Conservation (phyloP, 1,140 invertebrate species). For the roundworm (Caenorhabditis elegans) region DNA sequence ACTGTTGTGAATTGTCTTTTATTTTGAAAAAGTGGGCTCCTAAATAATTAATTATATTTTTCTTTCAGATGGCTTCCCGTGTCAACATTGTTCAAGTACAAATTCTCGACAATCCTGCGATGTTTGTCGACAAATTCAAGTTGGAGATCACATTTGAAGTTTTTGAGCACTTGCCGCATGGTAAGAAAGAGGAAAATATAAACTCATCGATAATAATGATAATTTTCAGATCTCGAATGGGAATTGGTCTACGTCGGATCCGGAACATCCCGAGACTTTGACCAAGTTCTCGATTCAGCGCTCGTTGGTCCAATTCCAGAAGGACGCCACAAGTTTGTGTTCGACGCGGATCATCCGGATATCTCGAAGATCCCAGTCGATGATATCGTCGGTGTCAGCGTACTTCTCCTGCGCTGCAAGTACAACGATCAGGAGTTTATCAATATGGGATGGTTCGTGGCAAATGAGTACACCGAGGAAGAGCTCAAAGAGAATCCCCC, state of each 20-base stretch:
- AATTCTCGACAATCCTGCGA: constrained; percentile 53
- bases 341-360: constrained; percentile 91
- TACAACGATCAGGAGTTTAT: constrained; percentile 81
- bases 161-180: constrained; percentile 55
- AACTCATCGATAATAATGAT: constrained; percentile 8
- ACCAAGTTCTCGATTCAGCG: constrained; percentile 83
- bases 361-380: constrained; percentile 86
- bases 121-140: constrained; percentile 52
- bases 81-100: constrained; percentile 53
- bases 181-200: constrained; percentile 28
- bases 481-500: constrained; percentile 93
- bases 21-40: too few relatives aligned
- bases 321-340: constrained; percentile 94
- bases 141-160: constrained; percentile 62
- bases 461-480: constrained; percentile 91
- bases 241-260: constrained; percentile 99
- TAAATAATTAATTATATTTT: too few relatives aligned
- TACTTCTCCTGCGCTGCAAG: constrained; percentile 90
- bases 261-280: constrained; percentile 92
- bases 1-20: too few relatives aligned
- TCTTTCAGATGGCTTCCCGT: constrained; percentile 52
- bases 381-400: constrained; percentile 94
- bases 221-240: constrained; percentile 93
- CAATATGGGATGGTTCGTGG: constrained; percentile 95
- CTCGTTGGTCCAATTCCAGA: constrained; percentile 96